These are phyloP conservation scores for Eupelmus urozonus DNA, from an alignment of 2,888 invertebrate species.

Conservation along the genomic window DNA sequence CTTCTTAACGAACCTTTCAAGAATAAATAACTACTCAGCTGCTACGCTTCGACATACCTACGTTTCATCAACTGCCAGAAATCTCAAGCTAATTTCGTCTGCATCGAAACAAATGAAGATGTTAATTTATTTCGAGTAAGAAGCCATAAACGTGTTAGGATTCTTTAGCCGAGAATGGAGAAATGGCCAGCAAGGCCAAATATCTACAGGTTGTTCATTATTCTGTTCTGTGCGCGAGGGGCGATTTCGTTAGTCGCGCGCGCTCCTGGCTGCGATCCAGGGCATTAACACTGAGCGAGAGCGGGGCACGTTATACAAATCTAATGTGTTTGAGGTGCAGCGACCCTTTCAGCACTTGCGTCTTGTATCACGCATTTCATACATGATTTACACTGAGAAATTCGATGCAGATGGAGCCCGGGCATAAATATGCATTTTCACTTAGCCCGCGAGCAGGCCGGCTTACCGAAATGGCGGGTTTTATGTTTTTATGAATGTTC, in stretches of 20 bases:
- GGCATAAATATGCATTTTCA: neutral
- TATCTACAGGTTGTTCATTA: constrained; percentile 74
- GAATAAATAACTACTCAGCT: too few species aligned
- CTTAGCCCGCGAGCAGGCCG: neutral
- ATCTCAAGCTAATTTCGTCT: neutral
- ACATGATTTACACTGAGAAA: constrained; percentile 4
- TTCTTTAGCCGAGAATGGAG: constrained; percentile 5
- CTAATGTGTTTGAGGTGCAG: constrained; percentile 15
- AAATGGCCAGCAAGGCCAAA: constrained; percentile 16
- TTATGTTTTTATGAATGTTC: too few species aligned
- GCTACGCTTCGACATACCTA: too few species aligned
- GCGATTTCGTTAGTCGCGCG: constrained; percentile 70
- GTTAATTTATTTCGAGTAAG: constrained; percentile 4
- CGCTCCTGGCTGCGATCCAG: constrained; percentile 69
- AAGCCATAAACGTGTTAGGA: neutral
- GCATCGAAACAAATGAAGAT: neutral
- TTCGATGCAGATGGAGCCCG: neutral
- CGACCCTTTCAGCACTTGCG: constrained; percentile 47
- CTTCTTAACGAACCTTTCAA: too few species aligned
- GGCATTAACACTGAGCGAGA: constrained; percentile 66
- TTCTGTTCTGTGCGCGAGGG: constrained; percentile 59
- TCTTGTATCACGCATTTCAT: neutral
- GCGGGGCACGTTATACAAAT: constrained; percentile 56
- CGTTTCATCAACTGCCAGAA: neutral
- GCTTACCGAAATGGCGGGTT: too few species aligned